Base-by-base conservation (phyloP, 1,140 invertebrate genomes). In the Drosophila bipectinata region DNA sequence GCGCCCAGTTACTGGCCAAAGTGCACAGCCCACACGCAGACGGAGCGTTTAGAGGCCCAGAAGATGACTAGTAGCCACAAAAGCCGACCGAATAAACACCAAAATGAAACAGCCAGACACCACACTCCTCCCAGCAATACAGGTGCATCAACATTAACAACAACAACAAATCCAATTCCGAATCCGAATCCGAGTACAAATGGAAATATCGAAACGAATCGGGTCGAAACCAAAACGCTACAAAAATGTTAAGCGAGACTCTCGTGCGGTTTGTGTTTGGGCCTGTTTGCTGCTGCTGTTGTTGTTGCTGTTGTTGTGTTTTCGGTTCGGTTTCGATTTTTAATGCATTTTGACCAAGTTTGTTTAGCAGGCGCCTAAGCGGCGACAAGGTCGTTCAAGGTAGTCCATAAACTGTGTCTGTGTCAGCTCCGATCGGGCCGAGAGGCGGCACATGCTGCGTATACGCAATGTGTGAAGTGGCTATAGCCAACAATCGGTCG, bases 311-410 rank as follows among this genome's bases (percentile, higher is more conserved):
- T 15, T 41, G 12, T n/a, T 41, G n/a, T 45, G 26, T 7, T 28
- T 28, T 58, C 26, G 37, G 21, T 52, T 64, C 54, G 45, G 37
- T 76, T 48, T 71, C 28, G 54, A 41, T 67, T 73, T 69, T 66
- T 77, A 82, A 83, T 83, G 77, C 81, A 84, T 84, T 84, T 84
- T 85, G 68, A 84, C 82, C 80, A 84, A 84, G 72, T 84, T 84
- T 84, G 55, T 58, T 69, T 56, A 72, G 62, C 76, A 55, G 77
- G 80, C 81, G 81, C 72, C 81, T 62, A 54, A 85, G 63, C 54
- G 77, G 56, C 81, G 82, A 60, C 81, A 85, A 85, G 81, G 81
- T 81, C 81, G 82, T 81, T 85, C 81, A 87, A 85, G 82, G 81
- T 87, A 85, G 82, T 81, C 82, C 61, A 80, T 64, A 84, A 76